Base-by-base conservation (phyloP, 1,140 invertebrate genomes). In the Drosophila punjabiensis region DNA sequence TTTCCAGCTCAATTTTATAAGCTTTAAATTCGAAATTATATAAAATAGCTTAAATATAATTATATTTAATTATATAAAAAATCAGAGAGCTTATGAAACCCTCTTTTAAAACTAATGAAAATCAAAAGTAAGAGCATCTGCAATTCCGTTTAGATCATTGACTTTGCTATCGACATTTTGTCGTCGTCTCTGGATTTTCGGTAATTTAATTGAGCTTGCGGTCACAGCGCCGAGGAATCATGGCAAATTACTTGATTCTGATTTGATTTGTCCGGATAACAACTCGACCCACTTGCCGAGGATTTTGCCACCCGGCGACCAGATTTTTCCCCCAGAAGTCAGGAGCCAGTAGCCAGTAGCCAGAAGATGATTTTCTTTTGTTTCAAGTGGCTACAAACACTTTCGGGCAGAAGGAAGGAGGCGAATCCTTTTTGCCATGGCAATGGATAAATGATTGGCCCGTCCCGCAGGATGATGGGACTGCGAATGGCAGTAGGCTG, bases 171-270 rank as follows among this genome's bases (percentile, higher is more conserved):
- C n/a, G 39, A 28, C 37, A 45, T 45, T 11, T 45, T 16, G 18
- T 8, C 58, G 60, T 55, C n/a, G n/a, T 33, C 47, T 62, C 41
- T 53, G 55, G 76, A 76, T 53, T 79, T 64, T 74, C 56, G 67
- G 62, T 90, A 89, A 89, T 89, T 89, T 90, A 90, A 89, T 89
- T 90, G 86, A 80, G 86, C 86, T 89, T 89, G 86, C 82, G 86
- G 86, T 90, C 86, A 86, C 64, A 90, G 81, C 76, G 82, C 60
- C 68, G 52, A 48, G 86, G 69, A 90, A 90, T 89, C 86, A 89
- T 90, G 71, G 79, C 47, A 70, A 89, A 89, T 90, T 86, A 89
- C 86, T 90, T 90, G 86, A 89, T 90, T 90, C 86, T 90, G 87
- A 89, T 89, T 89, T 89, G 86, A 89, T 89, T 89, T 90, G 86